phyloP scores from a whole-genome alignment of 2,797 vertebrate species.

The Leptoclinus maculatus region DNA sequence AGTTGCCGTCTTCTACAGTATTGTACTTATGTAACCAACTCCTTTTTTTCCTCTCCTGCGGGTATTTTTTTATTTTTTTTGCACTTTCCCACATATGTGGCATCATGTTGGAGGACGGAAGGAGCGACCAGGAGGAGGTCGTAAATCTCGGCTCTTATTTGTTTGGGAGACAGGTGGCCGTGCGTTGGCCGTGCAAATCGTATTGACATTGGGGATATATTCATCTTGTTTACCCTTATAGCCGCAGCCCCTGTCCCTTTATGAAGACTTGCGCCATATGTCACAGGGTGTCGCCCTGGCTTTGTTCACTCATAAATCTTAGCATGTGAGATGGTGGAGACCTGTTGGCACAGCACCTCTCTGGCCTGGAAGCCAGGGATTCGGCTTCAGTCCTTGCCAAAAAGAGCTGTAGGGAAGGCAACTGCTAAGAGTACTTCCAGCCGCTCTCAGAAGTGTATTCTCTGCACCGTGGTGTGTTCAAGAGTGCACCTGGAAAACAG shows the following conservation, averaged over 20 bases:
- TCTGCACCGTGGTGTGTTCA: slow-evolving; percentile 55
- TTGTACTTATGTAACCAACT: slow-evolving; percentile 68
- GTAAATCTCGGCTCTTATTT: slow-evolving; percentile 82
- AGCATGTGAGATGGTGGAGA: slow-evolving; percentile 76
- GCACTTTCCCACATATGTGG: slow-evolving; percentile 71
- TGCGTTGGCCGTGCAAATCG: slow-evolving; percentile 81
- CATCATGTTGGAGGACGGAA: slow-evolving; percentile 76
- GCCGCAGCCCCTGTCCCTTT: slow-evolving; percentile 76
- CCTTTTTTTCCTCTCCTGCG: slow-evolving; percentile 15
- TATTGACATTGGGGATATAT: slow-evolving; percentile 82
- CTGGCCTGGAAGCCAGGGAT: slow-evolving; percentile 68
- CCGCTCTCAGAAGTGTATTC: slow-evolving; percentile 59
- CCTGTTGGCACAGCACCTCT: slow-evolving; percentile 77
- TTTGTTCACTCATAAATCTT: slow-evolving; percentile 80
- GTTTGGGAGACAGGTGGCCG: slow-evolving; percentile 85
- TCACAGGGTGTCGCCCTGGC: slow-evolving; percentile 81
- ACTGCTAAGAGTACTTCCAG: slow-evolving; percentile 58
- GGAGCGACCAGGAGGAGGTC: slow-evolving; percentile 73
- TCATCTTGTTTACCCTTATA: slow-evolving; percentile 84
- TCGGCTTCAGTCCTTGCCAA: slow-evolving; percentile 53
- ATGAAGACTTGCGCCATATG: slow-evolving; percentile 83
- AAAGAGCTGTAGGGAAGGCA: slow-evolving; percentile 54
- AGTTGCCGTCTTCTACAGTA: slow-evolving; percentile 48
- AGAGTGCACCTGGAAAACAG: slow-evolving; percentile 63
- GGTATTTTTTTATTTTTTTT: slow-evolving; percentile 27